Conservation (phyloP, 2,113 vertebrate genomes). For the Agapornis roseicollis region DNA sequence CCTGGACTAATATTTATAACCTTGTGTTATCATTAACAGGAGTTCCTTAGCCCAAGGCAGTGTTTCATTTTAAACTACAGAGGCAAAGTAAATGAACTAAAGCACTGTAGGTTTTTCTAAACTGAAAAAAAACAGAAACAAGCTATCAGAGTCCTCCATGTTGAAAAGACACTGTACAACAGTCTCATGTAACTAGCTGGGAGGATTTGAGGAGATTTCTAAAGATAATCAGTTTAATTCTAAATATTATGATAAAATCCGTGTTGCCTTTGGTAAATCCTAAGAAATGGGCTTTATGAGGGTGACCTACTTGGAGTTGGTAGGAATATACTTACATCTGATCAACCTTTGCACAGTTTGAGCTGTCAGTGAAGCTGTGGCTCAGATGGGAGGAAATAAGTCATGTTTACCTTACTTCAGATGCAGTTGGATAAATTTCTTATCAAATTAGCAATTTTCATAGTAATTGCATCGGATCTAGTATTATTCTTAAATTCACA, state of each 20-base stretch:
- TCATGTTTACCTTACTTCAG: background rate
- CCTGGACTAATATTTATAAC: slow-evolving; percentile 24
- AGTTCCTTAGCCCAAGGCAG: slow-evolving; percentile 8
- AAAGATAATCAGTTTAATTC: slow-evolving; percentile 6
- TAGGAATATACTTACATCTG: background rate
- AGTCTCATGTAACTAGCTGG: background rate
- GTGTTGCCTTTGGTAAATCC: slow-evolving; percentile 2
- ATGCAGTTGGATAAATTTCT: background rate
- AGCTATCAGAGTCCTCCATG: background rate
- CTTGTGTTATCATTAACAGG: background rate
- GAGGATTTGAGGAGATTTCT: slow-evolving; percentile 5
- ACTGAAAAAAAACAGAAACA: background rate
- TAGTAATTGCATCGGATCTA: background rate
- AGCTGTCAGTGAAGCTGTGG: background rate
- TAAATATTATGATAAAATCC: background rate
- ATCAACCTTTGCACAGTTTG: background rate
- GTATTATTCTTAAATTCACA: background rate
- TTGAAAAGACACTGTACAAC: background rate
- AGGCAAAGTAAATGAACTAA: slow-evolving; percentile 7
- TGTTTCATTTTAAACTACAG: slow-evolving; percentile 36
- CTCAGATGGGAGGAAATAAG: background rate
- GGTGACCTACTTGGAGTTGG: background rate
- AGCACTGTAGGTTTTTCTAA: background rate
- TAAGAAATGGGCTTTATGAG: background rate
- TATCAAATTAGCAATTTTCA: background rate